These are phyloP conservation scores for Esox masquinongy DNA, from an alignment of 2,797 vertebrate genomes.

Conservation along the genomic window DNA sequence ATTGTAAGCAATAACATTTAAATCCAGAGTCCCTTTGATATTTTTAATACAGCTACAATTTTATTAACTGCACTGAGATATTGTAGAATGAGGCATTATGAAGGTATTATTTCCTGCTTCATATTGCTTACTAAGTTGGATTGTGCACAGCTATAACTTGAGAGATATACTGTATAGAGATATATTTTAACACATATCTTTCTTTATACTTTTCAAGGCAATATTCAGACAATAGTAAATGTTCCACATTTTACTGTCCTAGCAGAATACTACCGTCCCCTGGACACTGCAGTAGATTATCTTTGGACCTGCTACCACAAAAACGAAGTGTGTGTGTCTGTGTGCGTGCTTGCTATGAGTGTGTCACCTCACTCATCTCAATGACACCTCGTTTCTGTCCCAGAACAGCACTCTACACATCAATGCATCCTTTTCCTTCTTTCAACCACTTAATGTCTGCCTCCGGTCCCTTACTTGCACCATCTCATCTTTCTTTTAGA, in stretches of 20 bases:
- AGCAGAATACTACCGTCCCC: constrained; percentile 41
- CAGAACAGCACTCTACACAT: constrained; percentile 45
- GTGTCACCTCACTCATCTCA: constrained; percentile 40
- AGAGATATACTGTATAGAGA: no score
- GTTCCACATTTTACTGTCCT: background rate
- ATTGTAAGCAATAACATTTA: no score
- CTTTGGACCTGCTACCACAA: constrained; percentile 31
- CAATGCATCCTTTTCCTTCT: constrained; percentile 40
- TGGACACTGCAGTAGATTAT: constrained; percentile 34
- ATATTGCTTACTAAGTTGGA: no score
- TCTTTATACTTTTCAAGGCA: constrained; percentile 6
- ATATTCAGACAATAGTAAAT: constrained; percentile 18
- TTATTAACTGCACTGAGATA: no score
- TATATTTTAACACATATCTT: background rate
- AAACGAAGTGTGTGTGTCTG: constrained; percentile 9
- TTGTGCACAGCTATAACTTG: no score
- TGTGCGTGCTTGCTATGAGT: constrained; percentile 15
- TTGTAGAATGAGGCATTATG: no score
- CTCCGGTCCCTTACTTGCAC: background rate
- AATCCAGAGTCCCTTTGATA: no score
- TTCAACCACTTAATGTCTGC: background rate
- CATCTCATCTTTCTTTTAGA: constrained; percentile 4
- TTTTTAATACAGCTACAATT: no score
- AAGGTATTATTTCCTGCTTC: no score
- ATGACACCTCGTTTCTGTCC: constrained; percentile 44